These are phyloP conservation scores for Metridium senile DNA, from an alignment of 92 coral and sea anemone genomes.

Conservation along the genomic window DNA sequence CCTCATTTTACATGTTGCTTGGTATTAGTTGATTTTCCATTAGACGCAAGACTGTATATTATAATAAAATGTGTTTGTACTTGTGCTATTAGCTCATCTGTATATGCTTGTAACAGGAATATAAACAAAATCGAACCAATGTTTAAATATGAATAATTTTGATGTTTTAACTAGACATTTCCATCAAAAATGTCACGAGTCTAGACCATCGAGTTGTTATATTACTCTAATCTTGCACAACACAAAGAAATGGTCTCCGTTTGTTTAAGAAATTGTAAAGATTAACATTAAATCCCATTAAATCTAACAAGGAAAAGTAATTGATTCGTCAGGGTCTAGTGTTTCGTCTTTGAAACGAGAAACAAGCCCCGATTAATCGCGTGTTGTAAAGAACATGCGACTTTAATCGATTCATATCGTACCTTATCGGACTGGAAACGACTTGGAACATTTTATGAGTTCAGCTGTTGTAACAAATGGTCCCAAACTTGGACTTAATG, in stretches of 20 bases:
- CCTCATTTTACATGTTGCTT: too few relatives aligned
- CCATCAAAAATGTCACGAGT: too few relatives aligned
- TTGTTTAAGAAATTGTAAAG: background rate
- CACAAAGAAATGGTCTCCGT: background rate
- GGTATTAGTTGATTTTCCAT: too few relatives aligned
- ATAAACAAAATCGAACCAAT: too few relatives aligned
- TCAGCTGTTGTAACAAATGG: constrained; percentile 6
- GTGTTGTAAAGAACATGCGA: background rate
- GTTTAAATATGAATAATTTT: too few relatives aligned
- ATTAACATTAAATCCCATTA: background rate
- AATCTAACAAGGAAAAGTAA: background rate
- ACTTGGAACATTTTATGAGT: background rate
- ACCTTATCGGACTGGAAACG: background rate
- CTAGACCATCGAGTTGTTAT: too few relatives aligned
- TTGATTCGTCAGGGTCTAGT: background rate
- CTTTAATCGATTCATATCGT: background rate
- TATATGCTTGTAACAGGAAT: too few relatives aligned
- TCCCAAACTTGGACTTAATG: background rate
- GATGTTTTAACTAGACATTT: too few relatives aligned
- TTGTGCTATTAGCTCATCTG: too few relatives aligned
- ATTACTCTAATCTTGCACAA: background rate
- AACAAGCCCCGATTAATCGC: background rate
- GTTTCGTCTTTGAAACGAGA: background rate
- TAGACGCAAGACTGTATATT: too few relatives aligned
- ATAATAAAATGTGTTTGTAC: too few relatives aligned